Evolutionary conservation across 64 coral and sea anemone genomes (phyloP).

Genomic region (Trachythela sp.): DNA sequence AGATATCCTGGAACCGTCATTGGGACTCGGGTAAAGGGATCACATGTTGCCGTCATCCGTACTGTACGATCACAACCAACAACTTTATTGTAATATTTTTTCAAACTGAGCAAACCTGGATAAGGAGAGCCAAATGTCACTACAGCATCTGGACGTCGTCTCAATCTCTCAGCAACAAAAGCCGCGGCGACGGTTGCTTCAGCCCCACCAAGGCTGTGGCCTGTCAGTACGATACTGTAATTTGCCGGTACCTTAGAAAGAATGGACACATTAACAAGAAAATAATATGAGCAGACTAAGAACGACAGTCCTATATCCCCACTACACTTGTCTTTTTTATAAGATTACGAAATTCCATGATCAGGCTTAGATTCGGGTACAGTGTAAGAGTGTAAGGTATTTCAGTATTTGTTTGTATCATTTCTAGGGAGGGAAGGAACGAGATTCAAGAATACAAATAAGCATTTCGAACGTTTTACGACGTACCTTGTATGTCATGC

Average conservation of each 20-base stretch:
- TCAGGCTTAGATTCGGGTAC: no score
- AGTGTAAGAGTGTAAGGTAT: no score
- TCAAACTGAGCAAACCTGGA: background rate
- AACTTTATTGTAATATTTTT: background rate
- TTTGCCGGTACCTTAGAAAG: background rate
- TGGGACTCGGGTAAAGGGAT: background rate
- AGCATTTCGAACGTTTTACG: no score
- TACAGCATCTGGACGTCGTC: background rate
- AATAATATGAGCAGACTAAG: no score
- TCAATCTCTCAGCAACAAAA: background rate
- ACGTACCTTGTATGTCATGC: no score
- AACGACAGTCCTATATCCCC: no score
- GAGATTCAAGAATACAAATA: no score
- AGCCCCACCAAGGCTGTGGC: background rate
- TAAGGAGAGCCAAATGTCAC: background rate
- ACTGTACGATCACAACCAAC: slow-evolving; percentile 11
- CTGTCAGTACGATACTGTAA: slow-evolving; percentile 2
- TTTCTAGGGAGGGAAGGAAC: no score
- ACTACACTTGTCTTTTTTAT: no score
- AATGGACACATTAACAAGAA: no score
- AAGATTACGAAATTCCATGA: no score
- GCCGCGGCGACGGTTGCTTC: background rate
- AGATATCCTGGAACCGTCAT: background rate
- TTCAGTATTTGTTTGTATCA: no score
- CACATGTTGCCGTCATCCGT: background rate